These are phyloP conservation scores for Micronisus gabar DNA, from an alignment of 2,113 vertebrate species.

Conservation along the genomic window DNA sequence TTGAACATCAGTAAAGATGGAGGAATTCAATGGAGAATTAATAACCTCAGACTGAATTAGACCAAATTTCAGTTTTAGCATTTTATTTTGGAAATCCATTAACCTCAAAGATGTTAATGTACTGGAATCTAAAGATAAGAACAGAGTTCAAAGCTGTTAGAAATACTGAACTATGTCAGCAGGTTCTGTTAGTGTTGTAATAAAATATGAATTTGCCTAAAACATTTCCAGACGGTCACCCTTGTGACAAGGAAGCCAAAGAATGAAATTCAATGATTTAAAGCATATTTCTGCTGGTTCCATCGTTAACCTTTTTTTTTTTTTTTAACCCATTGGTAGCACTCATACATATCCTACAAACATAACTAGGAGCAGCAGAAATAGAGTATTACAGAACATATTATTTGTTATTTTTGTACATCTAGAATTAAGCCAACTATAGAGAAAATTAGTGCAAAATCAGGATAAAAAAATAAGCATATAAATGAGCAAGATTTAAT, in stretches of 20 bases:
- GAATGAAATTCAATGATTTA: background rate
- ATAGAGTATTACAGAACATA: rapidly evolving
- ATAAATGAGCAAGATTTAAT: background rate
- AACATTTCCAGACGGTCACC: background rate
- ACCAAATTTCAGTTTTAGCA: background rate
- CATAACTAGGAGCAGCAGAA: background rate
- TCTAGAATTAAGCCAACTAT: background rate
- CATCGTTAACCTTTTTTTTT: background rate
- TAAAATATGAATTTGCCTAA: background rate
- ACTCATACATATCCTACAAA: background rate
- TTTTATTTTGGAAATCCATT: slow-evolving; percentile 14
- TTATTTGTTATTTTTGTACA: background rate
- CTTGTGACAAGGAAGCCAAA: background rate
- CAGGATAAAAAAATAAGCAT: background rate
- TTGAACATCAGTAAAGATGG: background rate
- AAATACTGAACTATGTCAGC: background rate
- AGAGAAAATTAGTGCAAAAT: background rate
- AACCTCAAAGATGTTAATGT: background rate
- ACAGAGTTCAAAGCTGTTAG: slow-evolving; percentile 2
- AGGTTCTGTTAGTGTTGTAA: background rate
- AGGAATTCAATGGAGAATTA: background rate
- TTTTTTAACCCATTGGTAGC: background rate
- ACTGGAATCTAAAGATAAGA: background rate
- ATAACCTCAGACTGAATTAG: background rate
- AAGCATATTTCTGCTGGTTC: background rate